These are phyloP conservation scores for Bombus sylvicola DNA, from an alignment of 1,140 invertebrate species.

Conservation along the genomic window DNA sequence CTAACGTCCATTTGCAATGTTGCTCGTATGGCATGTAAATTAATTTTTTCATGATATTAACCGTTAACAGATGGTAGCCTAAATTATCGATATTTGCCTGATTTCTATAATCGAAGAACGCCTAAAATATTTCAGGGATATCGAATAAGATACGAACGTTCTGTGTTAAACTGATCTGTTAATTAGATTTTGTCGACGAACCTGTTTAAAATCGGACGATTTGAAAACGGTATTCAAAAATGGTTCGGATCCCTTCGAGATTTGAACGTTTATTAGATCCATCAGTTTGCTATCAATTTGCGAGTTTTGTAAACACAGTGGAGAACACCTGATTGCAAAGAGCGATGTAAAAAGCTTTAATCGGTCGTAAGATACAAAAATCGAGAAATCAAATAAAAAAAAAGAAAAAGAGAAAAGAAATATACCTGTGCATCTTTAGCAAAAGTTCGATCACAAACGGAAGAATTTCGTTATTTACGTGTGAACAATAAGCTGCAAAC, in stretches of 20 bases:
- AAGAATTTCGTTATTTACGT: constrained; percentile 60
- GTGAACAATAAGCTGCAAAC: constrained; percentile 63
- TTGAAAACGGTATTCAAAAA: constrained; percentile 67
- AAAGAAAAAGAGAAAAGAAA: no score
- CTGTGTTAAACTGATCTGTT: background rate
- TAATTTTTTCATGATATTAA: constrained; percentile 73
- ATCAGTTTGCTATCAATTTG: constrained; percentile 54
- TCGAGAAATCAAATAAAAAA: background rate
- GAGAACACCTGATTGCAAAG: constrained; percentile 61
- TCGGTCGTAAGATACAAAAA: background rate
- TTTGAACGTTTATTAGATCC: constrained; percentile 61
- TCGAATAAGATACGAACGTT: background rate
- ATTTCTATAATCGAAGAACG: constrained; percentile 68
- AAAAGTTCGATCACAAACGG: constrained; percentile 64
- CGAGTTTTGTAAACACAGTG: constrained; percentile 54
- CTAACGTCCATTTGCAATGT: constrained; percentile 65
- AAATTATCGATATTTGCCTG: constrained; percentile 50
- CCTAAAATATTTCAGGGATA: constrained; percentile 46
- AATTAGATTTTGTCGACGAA: constrained; percentile 28
- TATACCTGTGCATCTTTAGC: constrained; percentile 69
- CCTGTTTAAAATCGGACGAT: constrained; percentile 67
- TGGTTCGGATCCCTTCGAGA: constrained; percentile 53
- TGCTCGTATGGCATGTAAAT: constrained; percentile 57
- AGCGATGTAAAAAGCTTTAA: background rate
- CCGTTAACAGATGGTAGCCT: constrained; percentile 72